Percentiles rank a stretch among this genome's conserved stretches.
Conservation (phyloP, 35 echinoderm and acorn worm species). For the Heliocidaris erythrogramma region DNA sequence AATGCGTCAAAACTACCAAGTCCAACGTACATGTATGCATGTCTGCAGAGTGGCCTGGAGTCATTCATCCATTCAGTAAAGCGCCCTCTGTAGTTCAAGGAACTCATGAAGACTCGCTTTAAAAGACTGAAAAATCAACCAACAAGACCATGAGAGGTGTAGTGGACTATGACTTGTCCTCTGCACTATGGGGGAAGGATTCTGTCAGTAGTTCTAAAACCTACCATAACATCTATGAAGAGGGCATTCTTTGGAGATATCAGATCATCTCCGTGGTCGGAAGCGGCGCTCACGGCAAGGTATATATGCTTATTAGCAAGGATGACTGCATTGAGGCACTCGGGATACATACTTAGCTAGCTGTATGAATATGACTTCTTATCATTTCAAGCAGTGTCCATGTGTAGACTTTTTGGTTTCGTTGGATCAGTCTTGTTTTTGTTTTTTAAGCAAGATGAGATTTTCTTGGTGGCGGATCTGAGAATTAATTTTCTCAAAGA, state of each 20-base stretch:
- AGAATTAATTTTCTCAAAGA: too few relatives aligned
- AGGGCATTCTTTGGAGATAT: conserved; percentile 4
- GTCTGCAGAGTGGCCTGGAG: not conserved
- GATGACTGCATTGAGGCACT: not conserved
- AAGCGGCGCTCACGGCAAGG: conserved; percentile 7
- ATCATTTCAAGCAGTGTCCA: too few relatives aligned
- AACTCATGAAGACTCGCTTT: too few relatives aligned
- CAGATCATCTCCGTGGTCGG: conserved; percentile 26
- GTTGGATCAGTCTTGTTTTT: too few relatives aligned
- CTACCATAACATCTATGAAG: not conserved
- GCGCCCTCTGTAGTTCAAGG: not conserved
- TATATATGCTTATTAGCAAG: not conserved
- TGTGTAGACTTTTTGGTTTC: too few relatives aligned
- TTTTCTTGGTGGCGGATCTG: too few relatives aligned
- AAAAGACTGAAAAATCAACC: too few relatives aligned
- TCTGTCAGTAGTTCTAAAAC: not conserved
- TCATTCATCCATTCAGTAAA: not conserved
- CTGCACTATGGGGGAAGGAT: not conserved
- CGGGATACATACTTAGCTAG: too few relatives aligned
- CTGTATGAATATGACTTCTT: too few relatives aligned
- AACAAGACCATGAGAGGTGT: not conserved
- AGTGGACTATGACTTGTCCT: not conserved
- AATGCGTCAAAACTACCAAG: not conserved
- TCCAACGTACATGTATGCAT: not conserved
- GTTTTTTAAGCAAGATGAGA: too few relatives aligned